Evolutionary conservation across 2,797 vertebrate species (phyloP), one percentile per base, ranked within the genome.

Genomic region (Sebastes reedi): DNA sequence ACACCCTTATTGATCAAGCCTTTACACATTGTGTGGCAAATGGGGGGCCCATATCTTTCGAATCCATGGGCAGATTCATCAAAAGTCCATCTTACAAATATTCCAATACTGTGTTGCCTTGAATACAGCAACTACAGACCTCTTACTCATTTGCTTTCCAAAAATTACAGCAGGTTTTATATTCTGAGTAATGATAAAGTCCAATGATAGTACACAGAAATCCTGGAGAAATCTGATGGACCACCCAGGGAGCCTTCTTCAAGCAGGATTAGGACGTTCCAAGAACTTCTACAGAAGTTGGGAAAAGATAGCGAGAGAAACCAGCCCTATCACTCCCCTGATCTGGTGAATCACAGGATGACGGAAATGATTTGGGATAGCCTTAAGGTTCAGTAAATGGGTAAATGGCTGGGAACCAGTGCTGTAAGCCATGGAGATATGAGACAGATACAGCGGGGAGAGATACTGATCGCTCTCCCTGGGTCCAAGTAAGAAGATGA

Each of bases 381-480:
- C 87, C 88, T 78, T 14, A 27, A 77, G 87, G 85, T 82, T 82
- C 50, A 61, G 67, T 74, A 69, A 77, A 74, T 59, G 69, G 56
- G 59, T 68, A 86, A 87, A 91, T 72, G 72, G 71, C 89, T 74
- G 83, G 77, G 89, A 93, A 92, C 87, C 67, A 89, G 32, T 59
- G 84, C 85, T 84, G 85, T 72, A 87, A 92, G 87, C 82, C 77
- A 76, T 39, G 56, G 58, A 84, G 74, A 86, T 86, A 79, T 76
- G 71, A 80, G 79, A 73, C 24, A 90, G 84, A 89, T 87, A 76
- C 52, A 88, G 32, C 67, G 4, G 42, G 4, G 66, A 92, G 90
- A 93, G 90, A 93, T 93, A 93, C 24, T 39, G 80, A 91, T 88
- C 86, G 18, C 79, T 81, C 77, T 87, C 75, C 54, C 52, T 77